phyloP scores from a whole-genome alignment of 2,888 invertebrate genomes.

The Chouioia cunea region DNA sequence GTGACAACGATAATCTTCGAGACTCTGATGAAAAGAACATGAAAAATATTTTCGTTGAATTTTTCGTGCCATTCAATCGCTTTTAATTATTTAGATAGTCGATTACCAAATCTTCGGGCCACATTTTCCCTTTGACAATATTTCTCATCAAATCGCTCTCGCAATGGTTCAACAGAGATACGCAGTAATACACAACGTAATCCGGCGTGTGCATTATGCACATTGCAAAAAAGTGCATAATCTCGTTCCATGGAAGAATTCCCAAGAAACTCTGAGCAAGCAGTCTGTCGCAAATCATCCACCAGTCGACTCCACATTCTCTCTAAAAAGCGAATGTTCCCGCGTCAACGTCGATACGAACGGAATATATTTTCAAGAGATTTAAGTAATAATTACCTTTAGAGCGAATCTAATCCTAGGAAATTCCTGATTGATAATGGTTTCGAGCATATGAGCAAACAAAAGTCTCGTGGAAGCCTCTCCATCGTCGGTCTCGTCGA shows the following conservation, averaged over 20 bases:
- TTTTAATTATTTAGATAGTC: neutral
- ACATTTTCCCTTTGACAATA: conserved; percentile 58
- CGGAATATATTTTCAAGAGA: conserved; percentile 8
- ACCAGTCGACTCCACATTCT: conserved; percentile 63
- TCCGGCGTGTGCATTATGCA: conserved; percentile 63
- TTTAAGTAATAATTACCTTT: conserved; percentile 55
- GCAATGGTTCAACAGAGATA: conserved; percentile 60
- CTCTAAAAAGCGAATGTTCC: conserved; percentile 51
- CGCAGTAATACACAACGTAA: conserved; percentile 64
- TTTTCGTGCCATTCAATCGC: neutral
- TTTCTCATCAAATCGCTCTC: conserved; percentile 57
- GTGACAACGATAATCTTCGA: conserved; percentile 60
- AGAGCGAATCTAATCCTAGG: conserved; percentile 60
- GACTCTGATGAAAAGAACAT: conserved; percentile 53
- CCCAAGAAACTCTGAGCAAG: conserved; percentile 64
- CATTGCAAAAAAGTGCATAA: conserved; percentile 61
- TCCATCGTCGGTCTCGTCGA: conserved; percentile 57
- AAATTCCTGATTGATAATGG: conserved; percentile 60
- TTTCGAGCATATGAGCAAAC: conserved; percentile 62
- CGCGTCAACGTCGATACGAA: neutral
- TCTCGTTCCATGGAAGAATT: conserved; percentile 63
- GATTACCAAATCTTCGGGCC: conserved; percentile 64
- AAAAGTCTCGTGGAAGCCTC: conserved; percentile 57
- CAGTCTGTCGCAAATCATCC: conserved; percentile 63
- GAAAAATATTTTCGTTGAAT: conserved; percentile 28